Base-by-base conservation (phyloP, 2,888 invertebrate species). In the Chrysolina americana region DNA sequence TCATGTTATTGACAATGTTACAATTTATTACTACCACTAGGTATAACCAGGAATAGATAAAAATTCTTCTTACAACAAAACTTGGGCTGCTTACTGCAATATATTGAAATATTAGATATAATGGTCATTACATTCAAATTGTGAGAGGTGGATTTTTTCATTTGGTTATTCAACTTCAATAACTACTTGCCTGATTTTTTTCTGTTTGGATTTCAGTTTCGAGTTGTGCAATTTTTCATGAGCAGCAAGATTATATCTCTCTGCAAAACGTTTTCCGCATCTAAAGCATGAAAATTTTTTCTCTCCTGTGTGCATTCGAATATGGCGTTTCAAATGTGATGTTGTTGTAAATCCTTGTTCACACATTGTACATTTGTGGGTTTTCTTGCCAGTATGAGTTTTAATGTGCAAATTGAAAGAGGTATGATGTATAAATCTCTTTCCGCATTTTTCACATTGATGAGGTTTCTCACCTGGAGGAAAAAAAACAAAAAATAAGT, bases 381-480 rank as follows among this genome's bases (percentile, higher is more conserved):
- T 89, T 87, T 92, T 92, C 78, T 90, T 86, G 76, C 92, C 92
- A 59, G 90, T 89, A 87, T 93, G 93, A 41, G 91, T 91, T 84
- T 92, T 86, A 85, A 90, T 91, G 87, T 93, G 93, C 90, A 92
- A 92, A 86, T 91, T 92, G 88, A 93, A 93, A 59, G 93, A 93
- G 56, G 92, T 92, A 83, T 93, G 92, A 89, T 93, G 93, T 82
- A 92, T 89, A 71, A 87, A 87, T 50, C 85, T 81, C 82, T 88
- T 88, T 5, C 87, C 87, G 75, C 87, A 87, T 28, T 84, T 75
- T 71, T 87, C 87, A 77, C 87, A 87, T 77, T 87, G 86, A 78
- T 82, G 83, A 8, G 83, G 83, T 63, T 80, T 81, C 77, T 86
- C 84, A 70, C 85, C 85, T 86, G 77, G 8, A 21, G 53, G 19